phyloP scores from a whole-genome alignment of 2,113 vertebrate genomes.

The Epinephelus lanceolatus region DNA sequence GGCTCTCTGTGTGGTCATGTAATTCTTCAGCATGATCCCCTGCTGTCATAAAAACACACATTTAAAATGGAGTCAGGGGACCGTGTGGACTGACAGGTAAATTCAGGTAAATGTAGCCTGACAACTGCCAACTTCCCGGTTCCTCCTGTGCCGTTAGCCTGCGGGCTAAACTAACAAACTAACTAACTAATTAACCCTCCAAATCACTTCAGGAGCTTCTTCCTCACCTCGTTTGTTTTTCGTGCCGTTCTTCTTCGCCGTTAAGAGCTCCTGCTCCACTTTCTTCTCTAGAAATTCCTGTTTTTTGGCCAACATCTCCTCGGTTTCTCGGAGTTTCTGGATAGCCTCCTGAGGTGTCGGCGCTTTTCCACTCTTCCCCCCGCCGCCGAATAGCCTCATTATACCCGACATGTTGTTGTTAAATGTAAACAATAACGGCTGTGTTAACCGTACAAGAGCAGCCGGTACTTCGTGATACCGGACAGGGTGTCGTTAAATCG shows the following conservation, averaged over 20 bases:
- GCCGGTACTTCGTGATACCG: not conserved
- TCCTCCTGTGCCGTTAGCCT: constrained; percentile 38
- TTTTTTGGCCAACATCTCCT: constrained; percentile 96
- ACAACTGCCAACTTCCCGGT: constrained; percentile 44
- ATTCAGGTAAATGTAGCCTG: not conserved
- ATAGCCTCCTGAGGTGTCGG: constrained; percentile 94
- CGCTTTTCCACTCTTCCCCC: constrained; percentile 88
- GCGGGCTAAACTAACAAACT: constrained; percentile 38
- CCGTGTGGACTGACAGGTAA: not conserved
- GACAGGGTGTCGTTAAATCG: not conserved
- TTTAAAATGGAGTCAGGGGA: not conserved
- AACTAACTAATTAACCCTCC: not conserved
- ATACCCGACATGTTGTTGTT: constrained; percentile 86
- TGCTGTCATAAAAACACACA: not conserved
- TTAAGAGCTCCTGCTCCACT: constrained; percentile 90
- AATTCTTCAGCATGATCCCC: not conserved
- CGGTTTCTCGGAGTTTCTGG: constrained; percentile 94
- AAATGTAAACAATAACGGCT: not conserved
- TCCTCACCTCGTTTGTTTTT: constrained; percentile 95
- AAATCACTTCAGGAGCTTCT: not conserved
- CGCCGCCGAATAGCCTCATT: constrained; percentile 90
- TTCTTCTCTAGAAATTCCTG: constrained; percentile 97
- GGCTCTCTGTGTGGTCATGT: no score
- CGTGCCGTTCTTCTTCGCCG: constrained; percentile 95
- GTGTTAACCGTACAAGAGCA: not conserved